Base-by-base conservation (phyloP, 2,113 vertebrate genomes). In the Gambusia holbrooki region DNA sequence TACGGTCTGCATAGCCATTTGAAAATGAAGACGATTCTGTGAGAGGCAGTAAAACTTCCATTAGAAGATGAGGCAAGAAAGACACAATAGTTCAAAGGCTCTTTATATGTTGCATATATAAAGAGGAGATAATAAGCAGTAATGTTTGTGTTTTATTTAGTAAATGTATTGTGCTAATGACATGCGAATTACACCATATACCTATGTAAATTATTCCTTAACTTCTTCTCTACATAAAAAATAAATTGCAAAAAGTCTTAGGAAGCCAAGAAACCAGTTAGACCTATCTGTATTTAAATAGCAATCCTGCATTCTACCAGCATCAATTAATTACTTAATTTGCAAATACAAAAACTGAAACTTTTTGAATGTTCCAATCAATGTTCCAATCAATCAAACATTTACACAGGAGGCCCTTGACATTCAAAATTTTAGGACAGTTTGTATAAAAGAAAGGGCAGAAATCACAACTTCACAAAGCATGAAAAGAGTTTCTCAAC, bases 21-120 rank as follows among this genome's bases (percentile, higher is more conserved):
- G 98, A 74, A 99, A 96, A 89, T 99, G 98, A 76, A 98, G 96
- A 54, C 94, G 95, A 94, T 99, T 99, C 97, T 99, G 94, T 1
- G 28, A 70, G 54, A 40, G 71, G 72, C 62, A 62, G 45, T 42
- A 68, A 54, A 37, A 64, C 54, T 66, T 28, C 25, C 48, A 45
- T 64, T 9, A 32, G 6, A 28, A 75, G 32, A 58, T 27, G 25
- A 17, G 22, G 60, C 28, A 32, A 15, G 22, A 25, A n/a, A 29
- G 27, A 28, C 3, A n/a, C 17, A 66, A 17, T 63, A 27, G 22
- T 40, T 54, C 40, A 35, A 62, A 60, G 3, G 11, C 37, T 67
- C 30, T 30, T 30, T 30, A 30, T 30, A 30, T 30, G 30, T 30
- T 30, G 30, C 30, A 25, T n/a, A 8, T 32, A 58, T 37, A 54